A percentile compares a stretch with the other conserved stretches of the same genome.
Conservation (phyloP, 2,888 invertebrate genomes). For the Cyclophora punctaria region DNA sequence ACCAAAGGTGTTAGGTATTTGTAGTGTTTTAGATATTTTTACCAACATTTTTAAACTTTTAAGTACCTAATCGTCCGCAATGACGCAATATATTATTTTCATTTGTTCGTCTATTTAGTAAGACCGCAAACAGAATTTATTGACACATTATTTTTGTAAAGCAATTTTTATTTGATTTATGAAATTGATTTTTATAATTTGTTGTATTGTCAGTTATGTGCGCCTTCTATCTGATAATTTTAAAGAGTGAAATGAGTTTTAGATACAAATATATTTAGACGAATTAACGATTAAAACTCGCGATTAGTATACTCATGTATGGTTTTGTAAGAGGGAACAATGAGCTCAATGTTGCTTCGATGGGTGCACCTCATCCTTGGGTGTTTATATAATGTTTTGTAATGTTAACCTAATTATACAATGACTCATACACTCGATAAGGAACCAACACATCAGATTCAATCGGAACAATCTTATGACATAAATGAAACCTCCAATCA, state of each 20-base stretch:
- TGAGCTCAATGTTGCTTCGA: conserved; percentile 34
- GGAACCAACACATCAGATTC: conserved; percentile 18
- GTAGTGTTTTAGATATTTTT: conserved; percentile 61
- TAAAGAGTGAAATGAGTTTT: conserved; percentile 23
- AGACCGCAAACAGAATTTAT: conserved; percentile 13
- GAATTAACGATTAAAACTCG: conserved; percentile 27
- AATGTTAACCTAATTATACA: too few species aligned
- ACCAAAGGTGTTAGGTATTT: conserved; percentile 71
- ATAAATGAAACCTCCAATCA: conserved; percentile 36
- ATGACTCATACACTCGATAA: conserved; percentile 8
- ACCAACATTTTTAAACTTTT: conserved; percentile 30
- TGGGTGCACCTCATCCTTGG: conserved; percentile 11
- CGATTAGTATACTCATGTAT: conserved; percentile 30
- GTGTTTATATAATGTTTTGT: neutral
- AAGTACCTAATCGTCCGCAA: conserved; percentile 23
- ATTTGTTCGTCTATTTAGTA: conserved; percentile 14
- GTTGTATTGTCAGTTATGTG: conserved; percentile 26
- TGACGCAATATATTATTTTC: conserved; percentile 6
- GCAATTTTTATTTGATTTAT: conserved; percentile 32
- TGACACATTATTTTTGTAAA: conserved; percentile 25
- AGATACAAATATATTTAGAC: conserved; percentile 46
- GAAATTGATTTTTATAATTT: conserved; percentile 33
- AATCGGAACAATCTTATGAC: conserved; percentile 30
- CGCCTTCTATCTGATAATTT: conserved; percentile 12
- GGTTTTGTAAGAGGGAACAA: conserved; percentile 54